These are phyloP conservation scores for Monochamus saltuarius DNA, from an alignment of 1,140 invertebrate genomes.

Conservation along the genomic window DNA sequence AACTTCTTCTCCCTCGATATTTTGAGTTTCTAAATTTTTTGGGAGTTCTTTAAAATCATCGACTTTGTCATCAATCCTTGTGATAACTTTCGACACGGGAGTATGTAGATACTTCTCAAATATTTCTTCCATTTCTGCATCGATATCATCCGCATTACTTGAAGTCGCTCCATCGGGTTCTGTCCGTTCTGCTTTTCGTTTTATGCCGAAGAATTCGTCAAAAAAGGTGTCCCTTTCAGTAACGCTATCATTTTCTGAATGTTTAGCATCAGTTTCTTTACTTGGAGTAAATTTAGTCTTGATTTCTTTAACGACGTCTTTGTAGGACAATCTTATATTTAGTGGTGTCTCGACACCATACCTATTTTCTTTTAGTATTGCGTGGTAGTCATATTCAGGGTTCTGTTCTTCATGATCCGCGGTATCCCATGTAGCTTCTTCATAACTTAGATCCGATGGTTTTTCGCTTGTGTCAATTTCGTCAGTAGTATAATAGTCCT, in stretches of 20 bases:
- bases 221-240: conserved; percentile 17
- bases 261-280: conserved; percentile 2
- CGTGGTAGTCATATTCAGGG: conserved; percentile 6
- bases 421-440: background rate
- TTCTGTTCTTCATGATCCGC: background rate
- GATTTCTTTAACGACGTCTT: conserved; percentile 29
- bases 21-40: no score
- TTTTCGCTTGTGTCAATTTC: background rate
- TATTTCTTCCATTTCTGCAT: conserved; percentile 32
- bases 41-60: background rate
- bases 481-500: background rate
- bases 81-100: conserved; percentile 24
- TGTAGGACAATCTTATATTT: conserved; percentile 24
- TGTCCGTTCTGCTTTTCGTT: background rate
- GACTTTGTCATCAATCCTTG: conserved; percentile 1
- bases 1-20: no score
- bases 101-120: conserved; percentile 31
- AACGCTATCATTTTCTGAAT: background rate
- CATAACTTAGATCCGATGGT: background rate
- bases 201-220: conserved; percentile 25
- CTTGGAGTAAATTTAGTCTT: conserved; percentile 22
- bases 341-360: conserved; percentile 28
- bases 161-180: background rate
- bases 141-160: conserved; percentile 19
- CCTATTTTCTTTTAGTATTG: conserved; percentile 29